Evolutionary conservation across 2,888 invertebrate genomes (phyloP), one percentile per base, ranked within the genome.

Genomic region (Chromoteleia sp.): DNA sequence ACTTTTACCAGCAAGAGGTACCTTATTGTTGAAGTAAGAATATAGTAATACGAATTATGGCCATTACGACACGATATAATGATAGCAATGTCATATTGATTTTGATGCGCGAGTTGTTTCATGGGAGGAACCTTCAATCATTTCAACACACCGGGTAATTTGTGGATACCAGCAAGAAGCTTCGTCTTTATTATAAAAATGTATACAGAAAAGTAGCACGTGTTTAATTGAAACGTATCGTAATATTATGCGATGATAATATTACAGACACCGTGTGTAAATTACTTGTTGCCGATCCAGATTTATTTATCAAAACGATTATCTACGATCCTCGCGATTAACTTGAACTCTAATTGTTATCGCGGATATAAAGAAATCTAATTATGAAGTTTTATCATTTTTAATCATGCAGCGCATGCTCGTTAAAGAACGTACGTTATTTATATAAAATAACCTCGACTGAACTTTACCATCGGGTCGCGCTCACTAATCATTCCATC

Each of bases 1-100:
- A 41, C 19, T 39, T 54, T 65, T 68, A 61, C 45, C 54, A 17
- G 45, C 19, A 25, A 15, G 41, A 45, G 48, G 25, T 58, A 21
- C 3, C 19, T 68, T 45, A 65, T 76, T 76, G 76, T 68, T 41
- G 19, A 14, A 12, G 41, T 30, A 41, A 58, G 33, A 50, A 75
- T 65, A 33, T 48, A 56, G n/a, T n/a, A n/a, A n/a, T 30, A 65
- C 67, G 21, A 67, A 67, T 75, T 67, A 48, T 33, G 14, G 50
- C 29, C 50, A 67, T 75, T 75, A 75, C 50, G 30, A 41, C 43
- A 41, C 30, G 36, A 33, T 33, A 41, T 75, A 75, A 75, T 65
- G 48, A 75, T 65, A 58, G 36, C 48, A 15, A 36, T 65, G 39
- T 75, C 67, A 63, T 63, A 63, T 54, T 30, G 54, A 43, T 54